Evolutionary conservation across 2,797 vertebrate species (phyloP).

Genomic region (Gobio occitaniae): DNA sequence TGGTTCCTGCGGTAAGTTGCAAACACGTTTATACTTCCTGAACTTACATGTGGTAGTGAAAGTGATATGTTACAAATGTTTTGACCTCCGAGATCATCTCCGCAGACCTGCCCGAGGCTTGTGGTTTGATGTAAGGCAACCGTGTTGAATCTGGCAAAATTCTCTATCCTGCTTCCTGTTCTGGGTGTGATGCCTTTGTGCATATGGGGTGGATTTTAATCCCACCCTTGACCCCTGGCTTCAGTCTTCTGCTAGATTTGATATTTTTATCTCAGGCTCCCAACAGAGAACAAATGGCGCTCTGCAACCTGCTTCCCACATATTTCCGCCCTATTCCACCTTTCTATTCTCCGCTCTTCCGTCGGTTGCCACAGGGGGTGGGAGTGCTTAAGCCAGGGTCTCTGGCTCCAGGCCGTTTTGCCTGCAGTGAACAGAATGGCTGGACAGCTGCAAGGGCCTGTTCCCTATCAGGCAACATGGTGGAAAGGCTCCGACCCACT

Average conservation of each 20-base stretch:
- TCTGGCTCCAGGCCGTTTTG: conserved; percentile 49
- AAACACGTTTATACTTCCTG: neutral
- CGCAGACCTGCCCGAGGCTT: neutral
- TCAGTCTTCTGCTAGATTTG: conserved; percentile 43
- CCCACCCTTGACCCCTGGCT: conserved; percentile 36
- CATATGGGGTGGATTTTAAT: conserved; percentile 49
- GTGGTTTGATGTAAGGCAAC: conserved; percentile 13
- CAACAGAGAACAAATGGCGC: conserved; percentile 57
- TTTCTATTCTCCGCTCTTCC: conserved; percentile 28
- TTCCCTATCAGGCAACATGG: conserved; percentile 65
- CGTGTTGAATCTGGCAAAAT: neutral
- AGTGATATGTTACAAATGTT: neutral
- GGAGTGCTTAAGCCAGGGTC: neutral
- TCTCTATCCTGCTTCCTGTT: neutral
- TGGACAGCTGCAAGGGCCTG: conserved; percentile 68
- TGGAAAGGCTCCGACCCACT: conserved; percentile 55
- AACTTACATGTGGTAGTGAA: neutral
- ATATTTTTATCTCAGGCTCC: conserved; percentile 47
- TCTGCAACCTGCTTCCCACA: conserved; percentile 13
- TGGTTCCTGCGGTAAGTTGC: conserved; percentile 84
- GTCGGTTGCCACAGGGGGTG: conserved; percentile 43
- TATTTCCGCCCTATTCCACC: conserved; percentile 26
- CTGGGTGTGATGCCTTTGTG: neutral
- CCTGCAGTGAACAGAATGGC: conserved; percentile 71
- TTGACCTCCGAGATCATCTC: conserved; percentile 8